These are phyloP conservation scores for Cybosia mesomella DNA, from an alignment of 2,888 invertebrate species.

Conservation along the genomic window DNA sequence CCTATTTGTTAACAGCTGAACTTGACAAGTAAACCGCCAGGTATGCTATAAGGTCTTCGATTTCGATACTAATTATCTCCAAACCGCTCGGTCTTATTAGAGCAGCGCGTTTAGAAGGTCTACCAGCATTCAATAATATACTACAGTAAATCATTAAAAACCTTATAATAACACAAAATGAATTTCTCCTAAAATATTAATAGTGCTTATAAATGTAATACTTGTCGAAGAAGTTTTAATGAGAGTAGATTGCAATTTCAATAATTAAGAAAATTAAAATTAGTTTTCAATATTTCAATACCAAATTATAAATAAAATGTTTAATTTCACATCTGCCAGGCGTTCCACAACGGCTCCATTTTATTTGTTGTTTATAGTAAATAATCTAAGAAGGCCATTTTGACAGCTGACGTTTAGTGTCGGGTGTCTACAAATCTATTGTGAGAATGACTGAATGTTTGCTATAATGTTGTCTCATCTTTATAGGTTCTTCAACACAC, in stretches of 20 bases:
- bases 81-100: not conserved
- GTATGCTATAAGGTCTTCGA: too few relatives aligned
- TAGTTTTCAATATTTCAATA: not conserved
- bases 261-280: not conserved
- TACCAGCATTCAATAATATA: not conserved
- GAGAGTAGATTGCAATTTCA: not conserved
- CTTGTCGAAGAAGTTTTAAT: conserved; percentile 1
- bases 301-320: not conserved
- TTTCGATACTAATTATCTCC: too few relatives aligned
- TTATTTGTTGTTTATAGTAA: not conserved
- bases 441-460: too few relatives aligned
- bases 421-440: too few relatives aligned
- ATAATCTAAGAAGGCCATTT: too few relatives aligned
- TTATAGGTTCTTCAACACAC: too few relatives aligned
- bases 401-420: too few relatives aligned
- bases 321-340: too few relatives aligned
- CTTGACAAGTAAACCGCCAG: not conserved
- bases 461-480: too few relatives aligned
- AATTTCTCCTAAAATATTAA: not conserved
- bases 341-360: not conserved
- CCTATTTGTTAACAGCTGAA: not conserved
- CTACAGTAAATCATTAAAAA: too few relatives aligned
- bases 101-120: not conserved
- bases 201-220: not conserved
- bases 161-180: not conserved